Conservation (phyloP, 1,140 invertebrate genomes). For the Trichonephila clavata region DNA sequence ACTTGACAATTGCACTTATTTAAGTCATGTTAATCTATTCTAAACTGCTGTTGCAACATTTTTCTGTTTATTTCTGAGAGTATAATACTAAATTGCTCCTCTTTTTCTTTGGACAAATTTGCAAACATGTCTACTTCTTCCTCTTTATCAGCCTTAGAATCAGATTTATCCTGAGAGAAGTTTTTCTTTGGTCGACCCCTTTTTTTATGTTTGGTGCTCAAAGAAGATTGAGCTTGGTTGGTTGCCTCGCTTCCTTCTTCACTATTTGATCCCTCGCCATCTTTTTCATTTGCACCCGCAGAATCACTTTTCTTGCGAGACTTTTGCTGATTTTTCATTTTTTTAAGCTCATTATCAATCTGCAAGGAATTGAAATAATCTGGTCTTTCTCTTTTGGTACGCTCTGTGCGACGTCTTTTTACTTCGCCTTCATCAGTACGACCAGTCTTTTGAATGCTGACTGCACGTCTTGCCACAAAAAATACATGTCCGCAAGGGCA, state of each 20-base stretch:
- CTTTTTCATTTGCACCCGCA: conserved; percentile 60
- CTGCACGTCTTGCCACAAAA: conserved; percentile 86
- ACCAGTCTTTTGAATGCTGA: conserved; percentile 74
- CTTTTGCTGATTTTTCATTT: conserved; percentile 79
- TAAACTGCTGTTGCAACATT: conserved; percentile 76
- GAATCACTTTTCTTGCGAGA: conserved; percentile 55
- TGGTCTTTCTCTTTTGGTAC: conserved; percentile 88
- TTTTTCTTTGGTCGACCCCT: conserved; percentile 76
- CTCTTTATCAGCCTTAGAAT: conserved; percentile 78
- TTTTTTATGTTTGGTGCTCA: conserved; percentile 62
- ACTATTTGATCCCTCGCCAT: conserved; percentile 76
- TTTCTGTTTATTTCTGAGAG: conserved; percentile 81
- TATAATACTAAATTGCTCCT: conserved; percentile 80
- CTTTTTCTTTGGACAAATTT: conserved; percentile 80
- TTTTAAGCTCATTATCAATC: conserved; percentile 87
- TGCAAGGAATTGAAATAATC: conserved; percentile 92
- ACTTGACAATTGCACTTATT: not conserved
- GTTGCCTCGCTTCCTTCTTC: conserved; percentile 70
- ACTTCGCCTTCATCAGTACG: conserved; percentile 79
- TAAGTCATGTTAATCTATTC: not conserved
- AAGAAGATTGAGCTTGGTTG: not conserved
- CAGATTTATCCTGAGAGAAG: conserved; percentile 53
- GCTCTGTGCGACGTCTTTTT: conserved; percentile 85
- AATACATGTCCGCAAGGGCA: conserved; percentile 90
- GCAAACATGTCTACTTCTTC: conserved; percentile 81